These are phyloP conservation scores for Ciconia maguari DNA, from an alignment of 2,113 vertebrate genomes.

Conservation along the genomic window DNA sequence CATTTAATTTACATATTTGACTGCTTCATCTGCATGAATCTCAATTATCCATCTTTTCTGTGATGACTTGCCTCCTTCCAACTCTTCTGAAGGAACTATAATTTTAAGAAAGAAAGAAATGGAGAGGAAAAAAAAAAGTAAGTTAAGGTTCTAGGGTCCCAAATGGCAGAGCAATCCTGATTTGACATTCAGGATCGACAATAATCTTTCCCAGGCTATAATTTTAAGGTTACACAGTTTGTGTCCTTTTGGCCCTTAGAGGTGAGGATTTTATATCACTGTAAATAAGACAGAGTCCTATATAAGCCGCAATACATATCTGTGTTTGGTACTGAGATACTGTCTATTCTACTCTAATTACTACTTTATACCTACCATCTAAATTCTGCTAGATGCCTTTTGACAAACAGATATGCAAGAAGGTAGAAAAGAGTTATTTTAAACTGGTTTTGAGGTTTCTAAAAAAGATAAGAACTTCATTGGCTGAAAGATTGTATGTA, in stretches of 20 bases:
- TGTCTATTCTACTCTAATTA: neutral
- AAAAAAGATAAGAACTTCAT: neutral
- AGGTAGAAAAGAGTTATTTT: neutral
- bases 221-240: neutral
- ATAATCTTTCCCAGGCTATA: neutral
- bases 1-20: slow-evolving; percentile 41
- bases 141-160: neutral
- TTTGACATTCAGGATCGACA: neutral
- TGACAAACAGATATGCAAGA: neutral
- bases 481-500: neutral
- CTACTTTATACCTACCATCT: neutral
- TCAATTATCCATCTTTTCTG: slow-evolving; percentile 3
- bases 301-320: neutral
- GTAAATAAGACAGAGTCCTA: neutral
- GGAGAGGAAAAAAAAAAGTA: fast-evolving
- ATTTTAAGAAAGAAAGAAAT: neutral
- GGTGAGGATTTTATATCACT: neutral
- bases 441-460: neutral
- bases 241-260: neutral
- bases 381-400: neutral
- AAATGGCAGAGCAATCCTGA: neutral
- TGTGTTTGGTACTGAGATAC: neutral
- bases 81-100: neutral
- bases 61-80: neutral
- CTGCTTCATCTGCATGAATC: slow-evolving; percentile 13